Percentiles rank a stretch among this genome's conserved stretches.
These are phyloP conservation scores for Drosophila gaucha DNA, from an alignment of 2,888 invertebrate species.

Conservation along the genomic window DNA sequence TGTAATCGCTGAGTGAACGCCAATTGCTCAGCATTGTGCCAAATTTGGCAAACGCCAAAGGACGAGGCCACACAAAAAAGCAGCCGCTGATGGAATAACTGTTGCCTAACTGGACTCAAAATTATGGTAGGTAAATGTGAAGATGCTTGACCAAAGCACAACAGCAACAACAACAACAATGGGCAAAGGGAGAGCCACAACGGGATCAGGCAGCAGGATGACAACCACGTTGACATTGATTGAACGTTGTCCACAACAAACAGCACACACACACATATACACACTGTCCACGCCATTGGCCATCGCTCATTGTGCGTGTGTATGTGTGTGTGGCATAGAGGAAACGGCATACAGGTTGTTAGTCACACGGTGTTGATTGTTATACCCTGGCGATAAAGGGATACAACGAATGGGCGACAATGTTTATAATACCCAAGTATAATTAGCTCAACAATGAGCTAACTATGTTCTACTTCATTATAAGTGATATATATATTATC, in stretches of 20 bases:
- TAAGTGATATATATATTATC: background rate
- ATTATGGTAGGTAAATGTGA: conserved; percentile 70
- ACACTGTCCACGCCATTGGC: conserved; percentile 24
- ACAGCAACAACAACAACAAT: conserved; percentile 8
- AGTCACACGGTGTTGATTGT: conserved; percentile 64
- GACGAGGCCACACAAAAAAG: background rate
- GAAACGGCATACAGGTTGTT: conserved; percentile 45
- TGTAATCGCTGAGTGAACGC: conserved; percentile 47
- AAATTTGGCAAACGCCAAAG: conserved; percentile 37
- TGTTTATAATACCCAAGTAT: conserved; percentile 10
- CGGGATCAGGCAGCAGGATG: conserved; percentile 49
- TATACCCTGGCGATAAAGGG: conserved; percentile 50
- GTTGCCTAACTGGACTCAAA: conserved; percentile 46
- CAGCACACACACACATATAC: conserved; percentile 29
- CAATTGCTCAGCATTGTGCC: conserved; percentile 53
- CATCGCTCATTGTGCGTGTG: conserved; percentile 17
- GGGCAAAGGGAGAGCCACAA: conserved; percentile 11
- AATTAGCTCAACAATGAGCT: conserved; percentile 19
- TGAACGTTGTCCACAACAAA: conserved; percentile 78
- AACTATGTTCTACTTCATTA: background rate
- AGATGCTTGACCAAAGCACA: conserved; percentile 28
- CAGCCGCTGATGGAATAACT: conserved; percentile 28
- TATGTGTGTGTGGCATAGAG: conserved; percentile 9
- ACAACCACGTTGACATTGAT: conserved; percentile 74
- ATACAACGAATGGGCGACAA: conserved; percentile 34